Conservation (phyloP, 2,888 invertebrate genomes). For the Drosophila anomalata region DNA sequence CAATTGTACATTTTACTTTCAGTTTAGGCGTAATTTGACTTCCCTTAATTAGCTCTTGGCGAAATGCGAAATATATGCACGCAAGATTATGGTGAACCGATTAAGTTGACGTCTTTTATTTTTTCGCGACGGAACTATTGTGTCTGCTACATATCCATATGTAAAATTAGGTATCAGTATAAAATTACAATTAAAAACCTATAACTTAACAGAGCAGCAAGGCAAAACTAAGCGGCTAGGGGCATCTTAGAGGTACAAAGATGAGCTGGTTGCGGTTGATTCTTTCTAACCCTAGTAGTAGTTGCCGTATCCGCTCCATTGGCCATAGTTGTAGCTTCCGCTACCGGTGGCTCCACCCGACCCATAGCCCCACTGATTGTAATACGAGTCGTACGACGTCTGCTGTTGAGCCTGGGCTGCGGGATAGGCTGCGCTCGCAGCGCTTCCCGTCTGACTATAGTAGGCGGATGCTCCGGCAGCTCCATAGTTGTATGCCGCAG, state of each 20-base stretch:
- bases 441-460: conserved; percentile 74
- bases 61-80: conserved; percentile 40
- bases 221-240: conserved; percentile 17
- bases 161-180: conserved; percentile 51
- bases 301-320: conserved; percentile 86
- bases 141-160: conserved; percentile 46
- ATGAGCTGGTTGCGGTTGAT: not conserved
- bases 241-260: conserved; percentile 12
- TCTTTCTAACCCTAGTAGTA: conserved; percentile 71
- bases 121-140: conserved; percentile 24
- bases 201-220: conserved; percentile 49
- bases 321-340: conserved; percentile 85
- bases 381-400: conserved; percentile 85
- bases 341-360: conserved; percentile 78
- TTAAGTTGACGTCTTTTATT: conserved; percentile 54
- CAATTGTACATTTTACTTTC: conserved; percentile 24
- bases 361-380: conserved; percentile 87
- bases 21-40: conserved; percentile 25
- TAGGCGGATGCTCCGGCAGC: conserved; percentile 77
- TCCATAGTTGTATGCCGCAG: conserved; percentile 77
- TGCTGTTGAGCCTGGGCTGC: conserved; percentile 60
- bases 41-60: conserved; percentile 7
- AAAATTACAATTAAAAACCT: conserved; percentile 61
- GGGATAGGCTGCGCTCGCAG: conserved; percentile 64
- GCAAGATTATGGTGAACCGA: conserved; percentile 43